Base-by-base conservation (phyloP, 2,888 invertebrate species). In the Drosophila siamana region DNA sequence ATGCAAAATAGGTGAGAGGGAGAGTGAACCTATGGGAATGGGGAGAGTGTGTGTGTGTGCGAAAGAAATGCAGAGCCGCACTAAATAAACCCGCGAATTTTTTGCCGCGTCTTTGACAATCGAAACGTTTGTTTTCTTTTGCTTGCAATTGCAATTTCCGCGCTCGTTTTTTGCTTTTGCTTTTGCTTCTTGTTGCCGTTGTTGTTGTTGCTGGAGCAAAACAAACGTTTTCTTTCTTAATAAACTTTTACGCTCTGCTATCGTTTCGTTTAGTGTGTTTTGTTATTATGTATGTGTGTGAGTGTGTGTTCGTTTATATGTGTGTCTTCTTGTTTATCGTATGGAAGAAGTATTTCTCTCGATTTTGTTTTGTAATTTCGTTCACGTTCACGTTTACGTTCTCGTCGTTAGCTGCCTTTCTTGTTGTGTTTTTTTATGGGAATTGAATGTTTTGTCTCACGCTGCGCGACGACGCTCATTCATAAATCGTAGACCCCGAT, bases 181-280 rank as follows among this genome's bases (percentile, higher is more conserved):
- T 80, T 69, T 43, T 50, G 55, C 16, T 46, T 64, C 46, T 48
- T 63, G 47, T 40, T 61, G 40, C 55, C 69, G 57, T 66, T 69
- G 51, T 51, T 66, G 62, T 55, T 68, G 52, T 40, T 68, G 65
- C 36, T 69, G 48, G 19, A 51, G 75, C 70, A 78, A 83, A 88
- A 86, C 86, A 86, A 86, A 79, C 81, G 87, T 76, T 84, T 81
- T 88, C 88, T 86, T 89, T 88, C 69, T 88, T 80, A 66, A 74
- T 76, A 63, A 70, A 73, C 77, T 76, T 75, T 65, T 54, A 79
- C 71, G 56, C 55, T 80, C 41, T 56, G 61, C 61, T 80, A 71
- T 78, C 69, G 76, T 67, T 62, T 67, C 63, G 72, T 66, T 22
- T 44, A 13, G 44, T 61, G 50, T 54, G 28, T 15, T 33, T 19